Evolutionary conservation across 2,888 invertebrate genomes (phyloP).

Genomic region (Calephelis perditalis): DNA sequence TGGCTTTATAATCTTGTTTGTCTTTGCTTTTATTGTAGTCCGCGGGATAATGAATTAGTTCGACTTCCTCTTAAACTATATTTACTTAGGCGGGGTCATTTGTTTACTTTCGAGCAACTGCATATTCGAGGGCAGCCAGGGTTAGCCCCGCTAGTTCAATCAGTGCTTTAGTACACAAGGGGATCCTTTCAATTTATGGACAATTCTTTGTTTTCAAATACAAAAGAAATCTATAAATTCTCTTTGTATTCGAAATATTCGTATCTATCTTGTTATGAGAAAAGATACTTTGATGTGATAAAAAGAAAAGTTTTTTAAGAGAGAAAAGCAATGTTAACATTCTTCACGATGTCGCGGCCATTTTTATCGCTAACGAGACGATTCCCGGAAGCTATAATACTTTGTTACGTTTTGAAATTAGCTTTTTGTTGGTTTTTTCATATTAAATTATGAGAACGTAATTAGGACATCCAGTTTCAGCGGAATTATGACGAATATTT

Average conservation of each 20-base stretch:
- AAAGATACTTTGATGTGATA: conserved; percentile 53
- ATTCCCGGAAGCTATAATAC: conserved; percentile 63
- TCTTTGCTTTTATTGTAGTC: conserved; percentile 64
- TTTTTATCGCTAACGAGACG: conserved; percentile 63
- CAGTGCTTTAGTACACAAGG: conserved; percentile 56
- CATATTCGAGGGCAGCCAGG: conserved; percentile 54
- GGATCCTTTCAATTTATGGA: conserved; percentile 58
- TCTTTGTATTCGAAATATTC: conserved; percentile 33
- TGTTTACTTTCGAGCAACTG: conserved; percentile 59
- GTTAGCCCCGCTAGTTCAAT: conserved; percentile 62
- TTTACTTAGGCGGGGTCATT: conserved; percentile 49
- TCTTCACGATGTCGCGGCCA: conserved; percentile 51
- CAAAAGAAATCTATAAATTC: conserved; percentile 31
- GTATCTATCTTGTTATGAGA: conserved; percentile 44
- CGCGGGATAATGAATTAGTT: conserved; percentile 47
- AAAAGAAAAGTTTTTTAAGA: conserved; percentile 48
- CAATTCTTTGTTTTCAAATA: conserved; percentile 35
- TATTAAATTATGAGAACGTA: conserved; percentile 45
- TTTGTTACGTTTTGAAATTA: conserved; percentile 55
- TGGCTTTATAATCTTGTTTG: conserved; percentile 33
- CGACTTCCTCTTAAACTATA: conserved; percentile 36
- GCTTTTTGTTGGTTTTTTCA: conserved; percentile 40
- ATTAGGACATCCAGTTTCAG: conserved; percentile 37
- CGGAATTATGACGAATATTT: not conserved
- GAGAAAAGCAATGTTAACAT: conserved; percentile 56